A percentile compares a stretch with the other conserved stretches of the same genome.
These are phyloP conservation scores for Lepidostoma basale DNA, from an alignment of 1,140 invertebrate genomes.

Conservation along the genomic window DNA sequence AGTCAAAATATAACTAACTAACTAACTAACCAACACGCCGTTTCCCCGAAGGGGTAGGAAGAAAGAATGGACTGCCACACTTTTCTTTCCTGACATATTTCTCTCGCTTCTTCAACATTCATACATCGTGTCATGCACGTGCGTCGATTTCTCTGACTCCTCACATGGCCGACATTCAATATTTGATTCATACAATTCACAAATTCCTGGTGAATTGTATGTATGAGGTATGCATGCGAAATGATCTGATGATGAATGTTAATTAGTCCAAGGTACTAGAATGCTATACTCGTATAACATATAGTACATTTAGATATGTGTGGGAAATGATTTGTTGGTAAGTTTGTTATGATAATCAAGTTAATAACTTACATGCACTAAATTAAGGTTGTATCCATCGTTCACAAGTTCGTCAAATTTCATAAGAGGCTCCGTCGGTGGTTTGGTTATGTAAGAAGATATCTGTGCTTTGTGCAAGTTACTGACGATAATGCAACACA, in stretches of 20 bases:
- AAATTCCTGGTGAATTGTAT: no score
- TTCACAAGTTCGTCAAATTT: slow-evolving; percentile 7
- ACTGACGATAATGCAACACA: neutral
- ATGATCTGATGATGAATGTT: no score
- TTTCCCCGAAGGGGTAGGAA: no score
- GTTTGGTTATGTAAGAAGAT: neutral
- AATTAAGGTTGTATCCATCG: neutral
- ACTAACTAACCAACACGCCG: no score
- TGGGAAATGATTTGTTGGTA: neutral
- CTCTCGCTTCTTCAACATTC: no score
- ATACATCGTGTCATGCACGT: no score
- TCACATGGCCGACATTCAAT: neutral
- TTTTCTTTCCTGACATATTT: no score
- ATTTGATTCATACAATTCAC: neutral
- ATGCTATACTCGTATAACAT: neutral
- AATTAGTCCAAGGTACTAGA: no score
- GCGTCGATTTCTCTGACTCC: no score
- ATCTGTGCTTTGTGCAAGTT: slow-evolving; percentile 1
- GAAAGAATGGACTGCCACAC: no score
- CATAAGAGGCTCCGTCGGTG: neutral
- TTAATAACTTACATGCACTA: slow-evolving; percentile 4
- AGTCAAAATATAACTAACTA: no score
- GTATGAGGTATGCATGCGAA: no score
- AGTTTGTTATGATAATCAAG: neutral
- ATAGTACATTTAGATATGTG: neutral